Base-by-base conservation (phyloP, 2,888 invertebrate genomes). In the Oscheius sp. region DNA sequence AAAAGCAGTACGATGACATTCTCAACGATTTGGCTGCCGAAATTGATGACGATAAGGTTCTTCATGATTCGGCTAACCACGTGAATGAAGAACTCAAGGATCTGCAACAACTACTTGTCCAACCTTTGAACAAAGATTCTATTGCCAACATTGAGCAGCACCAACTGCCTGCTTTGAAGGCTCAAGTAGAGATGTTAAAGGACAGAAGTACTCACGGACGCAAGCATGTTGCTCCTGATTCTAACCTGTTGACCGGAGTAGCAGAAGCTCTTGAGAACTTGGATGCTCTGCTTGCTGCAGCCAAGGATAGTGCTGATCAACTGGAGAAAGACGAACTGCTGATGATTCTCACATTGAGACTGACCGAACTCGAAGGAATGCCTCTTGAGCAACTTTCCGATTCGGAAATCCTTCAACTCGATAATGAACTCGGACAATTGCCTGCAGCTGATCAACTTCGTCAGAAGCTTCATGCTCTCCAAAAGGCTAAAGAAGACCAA, bases 1-100 rank as follows among this genome's bases (percentile, higher is more conserved):
- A 74, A 48, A 71, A 77, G 34, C 76, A 80, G 39, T 78, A 73
- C 68, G 78, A 76, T 45, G 78, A 81, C 50, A 69, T 73, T 15
- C 70, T 76, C 34, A 69, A 65, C 52, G 76, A 74, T 27, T 33
- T 79, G 42, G 65, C 52, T 50, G 64, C 69, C n/a, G 78, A 78
- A 39, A 66, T 76, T 48, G 71, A 74, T 25, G 76, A 76, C 52
- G 76, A 78, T 42, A 67, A 74, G 50, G 69, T 77, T 58, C 65
- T 78, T 33, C 67, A 61, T 50, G 76, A 81, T n/a, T 75, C 76
- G 10, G 66, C 71, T 37, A 69, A 71, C 37, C 76, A 76, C 53
- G 69, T 81, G 45, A 55, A 68, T 25, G 65, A 76, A 27, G 77
- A 79, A 65, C 61, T 74, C 37, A 74, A 65, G 5, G 66, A 34